Conservation (phyloP, 2,888 invertebrate species). For the Nezara viridula region DNA sequence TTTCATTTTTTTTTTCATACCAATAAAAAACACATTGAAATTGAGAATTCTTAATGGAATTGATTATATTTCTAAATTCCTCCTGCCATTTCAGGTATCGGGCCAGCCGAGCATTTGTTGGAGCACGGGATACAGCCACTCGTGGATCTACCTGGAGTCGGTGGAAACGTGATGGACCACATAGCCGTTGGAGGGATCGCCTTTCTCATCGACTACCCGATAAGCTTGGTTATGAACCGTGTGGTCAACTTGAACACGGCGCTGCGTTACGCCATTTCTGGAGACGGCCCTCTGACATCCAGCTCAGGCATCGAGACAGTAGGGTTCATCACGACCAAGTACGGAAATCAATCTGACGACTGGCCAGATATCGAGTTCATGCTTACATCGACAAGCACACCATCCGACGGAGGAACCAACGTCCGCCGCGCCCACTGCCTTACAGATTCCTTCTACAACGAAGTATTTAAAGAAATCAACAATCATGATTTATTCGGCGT, state of each 20-base stretch:
- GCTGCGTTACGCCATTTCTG: conserved; percentile 84
- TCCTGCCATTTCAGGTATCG: conserved; percentile 78
- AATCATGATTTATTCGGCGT: conserved; percentile 84
- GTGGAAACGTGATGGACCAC: conserved; percentile 90
- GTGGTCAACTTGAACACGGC: conserved; percentile 88
- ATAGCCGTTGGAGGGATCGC: conserved; percentile 88
- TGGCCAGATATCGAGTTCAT: conserved; percentile 95
- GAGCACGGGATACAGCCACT: conserved; percentile 82
- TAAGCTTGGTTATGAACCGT: conserved; percentile 84
- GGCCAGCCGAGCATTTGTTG: conserved; percentile 80
- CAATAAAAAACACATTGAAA: no score
- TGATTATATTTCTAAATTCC: no score
- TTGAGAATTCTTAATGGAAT: no score
- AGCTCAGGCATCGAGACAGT: conserved; percentile 90
- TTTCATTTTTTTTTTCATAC: no score
- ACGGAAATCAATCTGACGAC: conserved; percentile 87
- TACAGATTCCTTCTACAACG: conserved; percentile 84
- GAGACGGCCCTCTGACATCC: conserved; percentile 88
- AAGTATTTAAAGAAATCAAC: conserved; percentile 80
- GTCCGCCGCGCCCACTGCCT: conserved; percentile 85
- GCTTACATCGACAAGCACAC: conserved; percentile 86
- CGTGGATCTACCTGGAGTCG: conserved; percentile 85
- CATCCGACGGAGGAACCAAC: conserved; percentile 84
- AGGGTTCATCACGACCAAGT: conserved; percentile 90
- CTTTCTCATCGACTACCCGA: conserved; percentile 84